Conservation (phyloP, 2,113 vertebrate genomes). For the Passer montanus region DNA sequence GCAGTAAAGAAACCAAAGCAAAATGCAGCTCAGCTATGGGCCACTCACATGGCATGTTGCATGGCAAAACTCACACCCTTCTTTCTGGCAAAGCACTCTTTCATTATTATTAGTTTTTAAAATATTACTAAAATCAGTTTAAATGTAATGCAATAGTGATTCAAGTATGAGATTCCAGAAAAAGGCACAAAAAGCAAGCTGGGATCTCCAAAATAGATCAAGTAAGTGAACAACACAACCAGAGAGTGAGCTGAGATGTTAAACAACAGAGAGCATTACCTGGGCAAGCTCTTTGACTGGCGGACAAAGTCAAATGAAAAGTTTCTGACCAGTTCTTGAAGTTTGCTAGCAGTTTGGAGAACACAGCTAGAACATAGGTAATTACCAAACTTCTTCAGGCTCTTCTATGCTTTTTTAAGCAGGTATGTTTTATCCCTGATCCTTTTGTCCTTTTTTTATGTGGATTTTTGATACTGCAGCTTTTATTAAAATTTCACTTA, state of each 20-base stretch:
- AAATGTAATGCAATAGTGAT: background rate
- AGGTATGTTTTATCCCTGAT: background rate
- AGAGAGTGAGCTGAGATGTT: background rate
- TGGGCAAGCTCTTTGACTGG: background rate
- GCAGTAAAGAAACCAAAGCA: background rate
- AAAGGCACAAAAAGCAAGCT: background rate
- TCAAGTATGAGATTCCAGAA: background rate
- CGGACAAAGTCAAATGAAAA: background rate
- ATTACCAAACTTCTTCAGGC: background rate
- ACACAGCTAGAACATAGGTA: background rate
- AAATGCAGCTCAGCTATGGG: background rate
- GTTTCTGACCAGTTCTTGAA: background rate
- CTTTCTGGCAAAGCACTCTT: background rate
- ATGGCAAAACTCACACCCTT: background rate
- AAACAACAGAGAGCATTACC: background rate
- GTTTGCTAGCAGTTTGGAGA: background rate
- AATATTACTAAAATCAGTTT: background rate
- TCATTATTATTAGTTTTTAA: background rate
- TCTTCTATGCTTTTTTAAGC: background rate
- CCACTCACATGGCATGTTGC: background rate
- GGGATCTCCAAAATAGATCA: background rate
- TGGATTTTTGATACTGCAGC: background rate
- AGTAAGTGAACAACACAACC: background rate
- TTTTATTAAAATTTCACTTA: background rate
- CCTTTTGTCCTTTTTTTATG: background rate